Base-by-base conservation (phyloP, 1,140 invertebrate species). In the Eupristina koningsbergeri region DNA sequence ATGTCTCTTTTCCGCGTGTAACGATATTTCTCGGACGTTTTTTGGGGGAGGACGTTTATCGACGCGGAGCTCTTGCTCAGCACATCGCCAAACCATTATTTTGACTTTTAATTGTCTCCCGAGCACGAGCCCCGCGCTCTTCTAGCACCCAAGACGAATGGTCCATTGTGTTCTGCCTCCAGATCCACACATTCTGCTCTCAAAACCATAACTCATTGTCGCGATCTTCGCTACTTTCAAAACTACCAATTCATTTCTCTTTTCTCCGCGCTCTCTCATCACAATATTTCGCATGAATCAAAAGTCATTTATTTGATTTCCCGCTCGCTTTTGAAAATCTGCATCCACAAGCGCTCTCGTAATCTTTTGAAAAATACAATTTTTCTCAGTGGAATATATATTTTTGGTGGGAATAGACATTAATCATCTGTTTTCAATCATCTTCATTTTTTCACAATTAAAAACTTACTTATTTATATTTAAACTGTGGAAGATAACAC, bases 31-130 rank as follows among this genome's bases (percentile, higher is more conserved):
- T 81, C 80, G 39, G 31, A n/a, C n/a, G n/a, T n/a, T n/a, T n/a
- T n/a, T n/a, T n/a, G n/a, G n/a, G n/a, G n/a, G n/a, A n/a, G 50
- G 71, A 75, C 71, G 41, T 81, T 81, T 81, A 81, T 81, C 80
- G 67, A 26, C 61, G 19, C 34, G 34, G 17, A 41, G 63, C 36
- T 2, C 76, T 34, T 13, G 63, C 36, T 2, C 76, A 36, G n/a
- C 26, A 45, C 15, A 19, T 34, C 41, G 63, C 15, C n/a, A 34
- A 15, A 26, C n/a, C 75, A 58, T 71, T 83, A 78, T 83, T 77
- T 82, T 78, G 81, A 29, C 80, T 76, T 76, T 82, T 83, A 83
- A 83, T 83, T 77, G 81, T 76, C 36, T 63, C 31, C 31, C 34
- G 69, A 22, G 80, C 15, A 53, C 53, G 53, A 22, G 80, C 15